phyloP scores from a whole-genome alignment of 2,888 invertebrate genomes.

The Drosophila quinaria region DNA sequence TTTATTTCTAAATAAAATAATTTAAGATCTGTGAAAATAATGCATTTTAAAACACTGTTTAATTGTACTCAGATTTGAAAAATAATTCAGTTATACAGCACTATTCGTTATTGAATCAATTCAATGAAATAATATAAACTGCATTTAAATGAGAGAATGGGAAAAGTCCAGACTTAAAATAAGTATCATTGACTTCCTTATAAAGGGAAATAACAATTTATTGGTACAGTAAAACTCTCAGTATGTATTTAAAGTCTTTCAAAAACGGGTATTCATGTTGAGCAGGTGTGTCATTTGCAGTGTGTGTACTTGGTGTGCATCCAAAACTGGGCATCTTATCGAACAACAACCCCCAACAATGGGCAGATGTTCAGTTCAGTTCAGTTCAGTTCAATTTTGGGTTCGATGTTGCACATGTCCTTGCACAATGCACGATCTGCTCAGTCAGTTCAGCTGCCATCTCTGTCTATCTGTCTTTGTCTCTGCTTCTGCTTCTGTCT shows the following conservation, averaged over 20 bases:
- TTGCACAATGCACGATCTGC: constrained; percentile 46
- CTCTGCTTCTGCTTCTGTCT: background rate
- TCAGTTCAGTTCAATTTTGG: background rate
- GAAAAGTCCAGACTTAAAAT: background rate
- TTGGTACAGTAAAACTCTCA: background rate
- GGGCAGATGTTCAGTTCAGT: constrained; percentile 20
- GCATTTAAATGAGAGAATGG: background rate
- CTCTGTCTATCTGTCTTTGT: constrained; percentile 1
- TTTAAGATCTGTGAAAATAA: no score
- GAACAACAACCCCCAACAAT: constrained; percentile 43
- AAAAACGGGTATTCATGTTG: constrained; percentile 12
- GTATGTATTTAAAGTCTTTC: background rate
- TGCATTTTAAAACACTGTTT: no score
- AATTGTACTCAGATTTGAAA: no score
- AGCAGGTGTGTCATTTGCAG: constrained; percentile 29
- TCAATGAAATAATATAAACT: background rate
- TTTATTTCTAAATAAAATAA: no score
- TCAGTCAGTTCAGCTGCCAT: constrained; percentile 2
- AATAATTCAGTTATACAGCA: no score
- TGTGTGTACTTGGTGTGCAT: constrained; percentile 4
- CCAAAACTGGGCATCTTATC: constrained; percentile 34
- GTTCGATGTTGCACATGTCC: constrained; percentile 42
- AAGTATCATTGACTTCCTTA: background rate
- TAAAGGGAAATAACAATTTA: background rate
- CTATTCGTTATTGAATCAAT: background rate